These are phyloP conservation scores for Psettodes erumei DNA, from an alignment of 2,113 vertebrate species.

Conservation along the genomic window DNA sequence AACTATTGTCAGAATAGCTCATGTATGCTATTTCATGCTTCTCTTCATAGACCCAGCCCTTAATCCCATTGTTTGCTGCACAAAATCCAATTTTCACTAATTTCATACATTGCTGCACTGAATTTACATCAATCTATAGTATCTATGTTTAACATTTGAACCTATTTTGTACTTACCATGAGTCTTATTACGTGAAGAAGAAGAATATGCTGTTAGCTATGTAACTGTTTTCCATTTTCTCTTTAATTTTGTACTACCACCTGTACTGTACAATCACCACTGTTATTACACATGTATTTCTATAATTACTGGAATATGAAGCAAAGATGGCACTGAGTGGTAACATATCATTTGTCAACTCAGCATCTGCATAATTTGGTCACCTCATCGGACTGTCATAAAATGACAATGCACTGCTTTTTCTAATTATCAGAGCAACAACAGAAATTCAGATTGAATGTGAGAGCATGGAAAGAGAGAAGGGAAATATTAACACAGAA, in stretches of 20 bases:
- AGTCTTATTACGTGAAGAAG: not conserved
- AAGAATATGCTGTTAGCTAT: not conserved
- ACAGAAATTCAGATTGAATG: conserved; percentile 43
- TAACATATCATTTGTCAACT: conserved; percentile 61
- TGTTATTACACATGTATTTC: conserved; percentile 12
- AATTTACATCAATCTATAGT: conserved; percentile 41
- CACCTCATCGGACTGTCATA: conserved; percentile 17
- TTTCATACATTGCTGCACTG: conserved; percentile 46
- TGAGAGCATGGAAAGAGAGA: conserved; percentile 18
- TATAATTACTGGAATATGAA: conserved; percentile 15
- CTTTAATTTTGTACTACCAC: not conserved
- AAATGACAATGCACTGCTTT: conserved; percentile 45
- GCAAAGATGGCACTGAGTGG: conserved; percentile 26
- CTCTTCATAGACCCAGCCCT: conserved; percentile 10
- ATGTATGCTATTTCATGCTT: conserved; percentile 17
- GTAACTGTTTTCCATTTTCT: not conserved
- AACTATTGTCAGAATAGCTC: conserved; percentile 27
- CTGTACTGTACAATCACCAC: conserved; percentile 6
- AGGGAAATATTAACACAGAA: conserved; percentile 53
- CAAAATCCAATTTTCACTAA: conserved; percentile 54
- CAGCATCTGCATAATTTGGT: conserved; percentile 43
- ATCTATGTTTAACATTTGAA: conserved; percentile 36
- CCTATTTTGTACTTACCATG: conserved; percentile 16
- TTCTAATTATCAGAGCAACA: conserved; percentile 54
- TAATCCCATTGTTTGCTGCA: conserved; percentile 34